These are phyloP conservation scores for Mycalesis mineus DNA, from an alignment of 2,888 invertebrate species.

Conservation along the genomic window DNA sequence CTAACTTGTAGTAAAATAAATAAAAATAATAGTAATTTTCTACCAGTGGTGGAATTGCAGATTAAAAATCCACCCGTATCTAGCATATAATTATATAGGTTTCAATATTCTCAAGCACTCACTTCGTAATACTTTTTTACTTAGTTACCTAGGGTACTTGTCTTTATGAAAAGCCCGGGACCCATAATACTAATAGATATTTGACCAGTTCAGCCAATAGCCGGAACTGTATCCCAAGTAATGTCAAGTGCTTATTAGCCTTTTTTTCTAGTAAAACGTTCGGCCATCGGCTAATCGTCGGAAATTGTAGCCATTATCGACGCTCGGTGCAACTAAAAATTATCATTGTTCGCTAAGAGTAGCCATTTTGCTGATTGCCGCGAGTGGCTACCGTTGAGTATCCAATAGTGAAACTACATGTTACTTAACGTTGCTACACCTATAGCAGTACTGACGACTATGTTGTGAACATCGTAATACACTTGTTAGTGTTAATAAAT, in stretches of 20 bases:
- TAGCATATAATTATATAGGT: too few relatives aligned
- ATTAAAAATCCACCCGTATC: too few relatives aligned
- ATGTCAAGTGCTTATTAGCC: slow-evolving; percentile 50
- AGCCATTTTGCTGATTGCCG: slow-evolving; percentile 68
- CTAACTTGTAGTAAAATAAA: too few relatives aligned
- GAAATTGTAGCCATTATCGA: slow-evolving; percentile 75
- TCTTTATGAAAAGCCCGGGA: not conserved
- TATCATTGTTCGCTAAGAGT: slow-evolving; percentile 76
- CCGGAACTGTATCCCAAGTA: slow-evolving; percentile 21
- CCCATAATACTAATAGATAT: not conserved
- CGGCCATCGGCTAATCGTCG: slow-evolving; percentile 68
- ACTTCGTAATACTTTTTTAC: too few relatives aligned
- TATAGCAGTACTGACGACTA: not conserved
- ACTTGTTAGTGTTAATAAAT: too few relatives aligned
- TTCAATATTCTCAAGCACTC: too few relatives aligned
- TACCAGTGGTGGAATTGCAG: too few relatives aligned
- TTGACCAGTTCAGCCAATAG: slow-evolving; percentile 5
- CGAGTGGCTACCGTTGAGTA: slow-evolving; percentile 24
- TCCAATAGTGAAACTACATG: slow-evolving; percentile 9
- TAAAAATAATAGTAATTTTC: too few relatives aligned
- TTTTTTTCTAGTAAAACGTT: slow-evolving; percentile 64
- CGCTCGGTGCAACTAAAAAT: slow-evolving; percentile 73
- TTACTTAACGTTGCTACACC: not conserved
- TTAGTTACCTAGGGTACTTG: too few relatives aligned
- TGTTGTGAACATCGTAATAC: too few relatives aligned